Base-by-base conservation (phyloP, 2,888 invertebrate species). In the Ernsta delagoae region DNA sequence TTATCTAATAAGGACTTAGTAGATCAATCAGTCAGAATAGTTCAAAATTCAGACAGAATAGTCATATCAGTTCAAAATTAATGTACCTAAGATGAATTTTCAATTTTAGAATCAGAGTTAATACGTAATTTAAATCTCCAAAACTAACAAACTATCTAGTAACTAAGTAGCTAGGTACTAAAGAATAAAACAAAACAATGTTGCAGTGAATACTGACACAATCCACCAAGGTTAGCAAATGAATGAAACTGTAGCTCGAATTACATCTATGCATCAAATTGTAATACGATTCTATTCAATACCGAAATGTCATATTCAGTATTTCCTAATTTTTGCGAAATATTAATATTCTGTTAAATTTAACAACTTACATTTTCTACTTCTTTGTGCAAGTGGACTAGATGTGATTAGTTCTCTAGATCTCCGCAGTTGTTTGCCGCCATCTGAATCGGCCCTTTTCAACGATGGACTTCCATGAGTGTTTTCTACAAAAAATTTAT, bases 301-400 rank as follows among this genome's bases (percentile, higher is more conserved):
- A 9, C 7, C 24, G 24, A 53, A 53, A 53, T 24, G 3, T 24
- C 24, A 53, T 16, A 53, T 53, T 16, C 16, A 16, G 16, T 53
- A 9, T 53, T 53, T 53, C 53, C 53, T 53, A 53, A 24, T 50
- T 16, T 50, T 16, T 50, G 16, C 16, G 50, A 16, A 50, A 6
- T 36, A 36, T 36, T 5, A 36, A 36, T 36, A 36, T 36, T 36
- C 5, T 5, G 3, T 7, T 4, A 7, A 16, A 16, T 16, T 16
- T 16, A 16, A 16, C n/a, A n/a, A n/a, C 87, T 85, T 80, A 92
- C 92, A 74, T 86, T 92, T 93, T 54, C 90, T 82, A 82, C 87
- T 92, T 73, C 92, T 87, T 76, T 89, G 89, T 54, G 85, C 84
- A 57, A 91, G 75, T 36, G 93, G 93, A 72, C 93, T 95, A 76